Evolutionary conservation across 2,888 invertebrate species (phyloP), one percentile per base, ranked within the genome.

Genomic region (Brachyptera putata): DNA sequence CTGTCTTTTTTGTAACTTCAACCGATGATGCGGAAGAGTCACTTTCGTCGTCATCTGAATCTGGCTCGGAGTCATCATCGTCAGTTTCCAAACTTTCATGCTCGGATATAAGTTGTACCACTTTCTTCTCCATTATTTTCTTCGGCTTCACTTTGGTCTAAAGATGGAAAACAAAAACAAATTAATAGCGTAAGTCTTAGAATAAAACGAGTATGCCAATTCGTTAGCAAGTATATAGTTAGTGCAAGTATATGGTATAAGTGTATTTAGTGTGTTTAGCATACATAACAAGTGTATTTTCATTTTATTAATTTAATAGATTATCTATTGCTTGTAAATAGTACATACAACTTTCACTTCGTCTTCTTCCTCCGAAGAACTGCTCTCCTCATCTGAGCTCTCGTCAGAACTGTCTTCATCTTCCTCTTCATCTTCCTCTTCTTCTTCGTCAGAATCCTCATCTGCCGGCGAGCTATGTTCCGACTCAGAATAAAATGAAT

Each of bases 401-500:
- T 61, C 57, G 22, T 61, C 59, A 9, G 64, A 62, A 34, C 60
- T 61, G 22, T 62, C 62, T 14, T 62, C 62, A 14, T 58, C 60
- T 13, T 46, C 61, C 14, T 49, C 61, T n/a, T 57, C 61, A 21
- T 61, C 60, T 16, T 55, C 55, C n/a, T 65, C 65, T 18, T 57
- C 61, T 26, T 64, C 61, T 11, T 62, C 64, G 50, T 65, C 63
- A 58, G 37, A 3, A 58, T 58, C 59, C 50, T 58, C 60, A 39
- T 59, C 74, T 24, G 67, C 70, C 2, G 71, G 69, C 57, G 73
- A 71, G 57, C 73, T 77, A 41, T 75, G 76, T 58, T 75, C 75
- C 21, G 79, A 78, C 56, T 80, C 80, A 1, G 85, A 84, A 73
- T 86, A 87, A 76, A 85, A 89, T 59, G 79, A 83, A 74, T 71